Conservation (phyloP, 2,797 vertebrate species). For the Heteromormyrus szaboi region DNA sequence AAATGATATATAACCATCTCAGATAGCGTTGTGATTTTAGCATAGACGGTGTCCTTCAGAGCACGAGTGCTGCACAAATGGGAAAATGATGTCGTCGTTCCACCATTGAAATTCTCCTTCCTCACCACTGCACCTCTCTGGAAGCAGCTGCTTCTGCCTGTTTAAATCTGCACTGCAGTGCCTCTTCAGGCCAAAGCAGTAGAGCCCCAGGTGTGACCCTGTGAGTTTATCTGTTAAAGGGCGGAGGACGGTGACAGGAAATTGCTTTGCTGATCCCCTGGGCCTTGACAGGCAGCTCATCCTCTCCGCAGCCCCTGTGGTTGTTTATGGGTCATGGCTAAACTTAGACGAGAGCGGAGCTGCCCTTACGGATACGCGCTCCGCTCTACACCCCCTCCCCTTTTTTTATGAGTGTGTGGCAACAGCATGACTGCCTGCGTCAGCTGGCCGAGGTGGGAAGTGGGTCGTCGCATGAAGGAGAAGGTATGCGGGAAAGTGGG, state of each 20-base stretch:
- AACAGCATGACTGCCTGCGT: conserved; percentile 49
- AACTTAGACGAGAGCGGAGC: background rate
- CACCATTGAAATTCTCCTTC: background rate
- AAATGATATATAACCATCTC: background rate
- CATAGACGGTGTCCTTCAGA: background rate
- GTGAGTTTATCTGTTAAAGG: background rate
- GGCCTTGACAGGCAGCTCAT: background rate
- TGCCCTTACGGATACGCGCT: background rate
- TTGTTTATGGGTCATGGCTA: background rate
- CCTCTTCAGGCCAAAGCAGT: conserved; percentile 41
- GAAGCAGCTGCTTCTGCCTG: conserved; percentile 46
- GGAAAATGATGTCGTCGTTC: background rate
- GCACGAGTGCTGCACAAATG: background rate
- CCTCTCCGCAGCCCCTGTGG: background rate
- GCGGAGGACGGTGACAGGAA: background rate
- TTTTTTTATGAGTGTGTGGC: conserved; percentile 22
- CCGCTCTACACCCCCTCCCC: background rate
- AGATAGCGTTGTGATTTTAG: background rate
- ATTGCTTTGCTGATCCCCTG: background rate
- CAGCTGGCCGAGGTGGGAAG: conserved; percentile 33
- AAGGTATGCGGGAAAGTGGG: background rate
- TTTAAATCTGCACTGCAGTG: conserved; percentile 64
- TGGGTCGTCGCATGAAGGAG: background rate
- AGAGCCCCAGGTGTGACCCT: conserved; percentile 31
- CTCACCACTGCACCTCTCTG: conserved; percentile 40